A percentile compares a stretch with the other conserved stretches of the same genome.
Evolutionary conservation across 2,888 invertebrate species (phyloP).

Genomic region (Mythimna ferrago): DNA sequence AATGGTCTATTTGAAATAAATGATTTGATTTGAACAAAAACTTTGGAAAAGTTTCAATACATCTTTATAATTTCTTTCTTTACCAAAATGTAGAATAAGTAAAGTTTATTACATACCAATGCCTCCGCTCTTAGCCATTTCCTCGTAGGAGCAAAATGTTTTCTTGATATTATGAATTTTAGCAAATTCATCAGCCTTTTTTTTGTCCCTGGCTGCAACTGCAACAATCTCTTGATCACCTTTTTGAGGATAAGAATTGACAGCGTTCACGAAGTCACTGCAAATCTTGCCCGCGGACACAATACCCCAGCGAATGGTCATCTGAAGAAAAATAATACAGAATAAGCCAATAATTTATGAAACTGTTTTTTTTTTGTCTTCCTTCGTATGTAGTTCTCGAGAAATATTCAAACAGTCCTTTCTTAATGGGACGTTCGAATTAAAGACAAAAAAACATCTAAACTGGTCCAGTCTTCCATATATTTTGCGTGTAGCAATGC

Average conservation of each 20-base stretch:
- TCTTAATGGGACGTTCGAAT: too few relatives aligned
- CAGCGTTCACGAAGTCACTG: slow-evolving; percentile 94
- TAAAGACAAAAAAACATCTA: too few relatives aligned
- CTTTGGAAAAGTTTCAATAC: neutral
- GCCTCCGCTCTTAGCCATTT: slow-evolving; percentile 93
- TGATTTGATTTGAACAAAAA: too few relatives aligned
- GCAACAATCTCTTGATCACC: slow-evolving; percentile 93
- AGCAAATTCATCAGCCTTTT: slow-evolving; percentile 94
- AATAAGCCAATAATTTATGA: neutral
- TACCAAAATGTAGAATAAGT: neutral
- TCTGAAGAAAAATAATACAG: slow-evolving; percentile 66
- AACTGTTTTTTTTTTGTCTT: neutral
- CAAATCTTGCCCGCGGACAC: slow-evolving; percentile 95
- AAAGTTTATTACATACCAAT: slow-evolving; percentile 91
- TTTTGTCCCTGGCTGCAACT: slow-evolving; percentile 93
- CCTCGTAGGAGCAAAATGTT: slow-evolving; percentile 93
- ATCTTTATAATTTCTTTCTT: neutral
- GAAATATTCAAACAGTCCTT: neutral
- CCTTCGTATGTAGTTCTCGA: neutral
- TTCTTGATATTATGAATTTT: slow-evolving; percentile 92
- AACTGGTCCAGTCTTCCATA: too few relatives aligned
- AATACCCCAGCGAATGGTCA: slow-evolving; percentile 95
- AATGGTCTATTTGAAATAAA: too few relatives aligned
- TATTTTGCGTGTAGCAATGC: too few relatives aligned
- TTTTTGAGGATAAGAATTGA: slow-evolving; percentile 91